Base-by-base conservation (phyloP, 2,113 vertebrate genomes). In the Psettodes erumei region DNA sequence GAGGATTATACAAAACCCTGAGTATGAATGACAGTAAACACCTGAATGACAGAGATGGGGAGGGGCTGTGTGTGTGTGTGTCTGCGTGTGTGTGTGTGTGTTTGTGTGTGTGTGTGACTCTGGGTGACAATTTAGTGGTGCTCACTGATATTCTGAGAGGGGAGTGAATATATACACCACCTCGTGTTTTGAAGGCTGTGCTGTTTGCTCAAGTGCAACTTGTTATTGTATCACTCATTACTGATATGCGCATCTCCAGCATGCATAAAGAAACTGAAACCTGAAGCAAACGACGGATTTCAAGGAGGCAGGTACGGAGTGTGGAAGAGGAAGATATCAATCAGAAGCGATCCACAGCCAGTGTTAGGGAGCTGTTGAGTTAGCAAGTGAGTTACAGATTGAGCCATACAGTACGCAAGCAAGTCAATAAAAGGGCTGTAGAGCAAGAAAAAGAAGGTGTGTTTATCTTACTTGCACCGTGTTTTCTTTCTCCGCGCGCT, bases 401-500 rank as follows among this genome's bases (percentile, higher is more conserved):
- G 56, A 77, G 70, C 38, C 72, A 27, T 75, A 56, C 71, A 58
- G 70, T 56, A 48, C 76, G 64, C 40, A 55, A 66, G 67, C 63
- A 54, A 81, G 81, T 84, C 81, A 85, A 84, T 84, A 83, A 84
- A 80, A 74, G 25, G 32, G 68, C 53, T 60, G 50, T 43, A 82
- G 68, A 51, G 50, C 28, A 77, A 61, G 67, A 86, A 68, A 78
- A 42, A 75, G 25, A 59, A 77, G 79, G 45, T 47, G 50, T 89
- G 73, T 92, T 86, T 91, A 90, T 94, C 90, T 94, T 93, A 87
- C 87, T 91, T 88, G 79, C 75, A 75, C 86, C 85, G 92, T 94
- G 89, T 95, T 95, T 95, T 95, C 90, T 90, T 93, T 94, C 90
- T 86, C 42, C 35, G 47, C 86, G 90, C 91, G 85, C 91, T 93